Evolutionary conservation across 2,888 invertebrate species (phyloP).

Genomic region (Drosophila affinis): DNA sequence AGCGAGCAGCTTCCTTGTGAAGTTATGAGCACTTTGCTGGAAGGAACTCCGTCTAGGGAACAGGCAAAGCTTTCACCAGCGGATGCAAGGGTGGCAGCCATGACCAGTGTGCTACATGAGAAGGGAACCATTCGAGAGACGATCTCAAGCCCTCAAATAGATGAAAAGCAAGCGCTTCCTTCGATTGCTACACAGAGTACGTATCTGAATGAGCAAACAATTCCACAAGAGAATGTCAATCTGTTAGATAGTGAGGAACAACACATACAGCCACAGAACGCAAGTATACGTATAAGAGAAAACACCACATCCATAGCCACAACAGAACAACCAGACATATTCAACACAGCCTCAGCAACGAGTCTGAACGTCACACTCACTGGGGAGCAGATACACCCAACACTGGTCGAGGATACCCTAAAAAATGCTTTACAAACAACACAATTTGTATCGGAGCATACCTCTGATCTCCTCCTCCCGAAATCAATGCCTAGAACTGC

Average conservation of each 20-base stretch:
- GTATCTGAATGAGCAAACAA: slow-evolving; percentile 69
- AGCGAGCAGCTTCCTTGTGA: slow-evolving; percentile 66
- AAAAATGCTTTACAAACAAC: slow-evolving; percentile 34
- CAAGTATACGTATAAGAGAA: slow-evolving; percentile 43
- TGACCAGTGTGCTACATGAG: slow-evolving; percentile 56
- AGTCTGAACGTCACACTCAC: slow-evolving; percentile 10
- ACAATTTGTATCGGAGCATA: slow-evolving; percentile 29
- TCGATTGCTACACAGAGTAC: slow-evolving; percentile 68
- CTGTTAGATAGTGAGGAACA: slow-evolving; percentile 36
- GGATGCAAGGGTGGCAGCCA: slow-evolving; percentile 27
- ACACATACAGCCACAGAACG: slow-evolving; percentile 40
- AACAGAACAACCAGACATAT: slow-evolving; percentile 38
- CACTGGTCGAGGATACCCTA: slow-evolving; percentile 11
- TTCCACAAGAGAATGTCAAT: slow-evolving; percentile 64
- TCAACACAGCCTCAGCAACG: slow-evolving; percentile 17
- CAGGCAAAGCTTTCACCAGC: slow-evolving; percentile 47
- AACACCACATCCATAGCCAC: slow-evolving; percentile 28
- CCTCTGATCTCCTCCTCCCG: slow-evolving; percentile 14
- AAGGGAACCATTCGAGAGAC: slow-evolving; percentile 52
- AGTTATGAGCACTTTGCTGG: slow-evolving; percentile 45
- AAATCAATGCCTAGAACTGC: slow-evolving; percentile 28
- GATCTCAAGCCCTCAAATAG: slow-evolving; percentile 7
- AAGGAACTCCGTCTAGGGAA: slow-evolving; percentile 23
- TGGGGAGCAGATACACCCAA: slow-evolving; percentile 23
- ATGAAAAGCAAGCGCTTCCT: slow-evolving; percentile 40